A percentile compares a stretch with the other conserved stretches of the same genome.
Evolutionary conservation across 2,113 vertebrate species (phyloP).

Genomic region (Chaenogobius annularis): DNA sequence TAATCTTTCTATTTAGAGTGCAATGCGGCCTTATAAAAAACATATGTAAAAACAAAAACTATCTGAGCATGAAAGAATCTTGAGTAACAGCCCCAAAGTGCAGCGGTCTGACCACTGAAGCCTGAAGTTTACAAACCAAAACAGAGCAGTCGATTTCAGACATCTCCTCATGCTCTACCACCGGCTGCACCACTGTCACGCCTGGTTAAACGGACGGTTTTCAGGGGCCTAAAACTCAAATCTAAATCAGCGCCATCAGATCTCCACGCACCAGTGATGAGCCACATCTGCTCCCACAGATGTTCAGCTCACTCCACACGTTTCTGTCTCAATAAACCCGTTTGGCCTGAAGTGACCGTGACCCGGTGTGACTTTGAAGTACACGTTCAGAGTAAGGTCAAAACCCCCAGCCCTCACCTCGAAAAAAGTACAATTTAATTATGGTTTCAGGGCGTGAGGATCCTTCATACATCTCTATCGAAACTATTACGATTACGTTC

Average conservation of each 20-base stretch:
- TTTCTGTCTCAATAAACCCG: constrained; percentile 40
- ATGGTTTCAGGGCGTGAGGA: background rate
- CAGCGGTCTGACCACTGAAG: background rate
- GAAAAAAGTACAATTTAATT: background rate
- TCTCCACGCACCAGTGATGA: constrained; percentile 8
- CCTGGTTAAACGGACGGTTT: constrained; percentile 19
- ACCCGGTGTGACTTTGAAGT: constrained; percentile 33
- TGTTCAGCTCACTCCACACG: constrained; percentile 20
- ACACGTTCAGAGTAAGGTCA: background rate
- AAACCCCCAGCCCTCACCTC: background rate
- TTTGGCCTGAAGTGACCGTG: constrained; percentile 34
- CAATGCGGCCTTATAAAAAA: too few relatives aligned
- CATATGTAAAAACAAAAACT: too few relatives aligned
- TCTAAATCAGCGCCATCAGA: constrained; percentile 22
- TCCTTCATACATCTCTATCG: background rate
- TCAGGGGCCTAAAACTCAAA: constrained; percentile 5
- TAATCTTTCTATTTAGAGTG: too few relatives aligned
- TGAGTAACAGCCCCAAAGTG: background rate
- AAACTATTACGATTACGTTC: background rate
- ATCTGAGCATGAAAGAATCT: too few relatives aligned
- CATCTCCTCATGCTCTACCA: constrained; percentile 1
- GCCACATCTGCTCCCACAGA: constrained; percentile 42
- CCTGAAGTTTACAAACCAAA: constrained; percentile 10
- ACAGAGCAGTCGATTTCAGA: constrained; percentile 8
- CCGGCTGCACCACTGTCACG: constrained; percentile 31